Base-by-base conservation (phyloP, 2,888 invertebrate genomes). In the Aspidapion aeneum region DNA sequence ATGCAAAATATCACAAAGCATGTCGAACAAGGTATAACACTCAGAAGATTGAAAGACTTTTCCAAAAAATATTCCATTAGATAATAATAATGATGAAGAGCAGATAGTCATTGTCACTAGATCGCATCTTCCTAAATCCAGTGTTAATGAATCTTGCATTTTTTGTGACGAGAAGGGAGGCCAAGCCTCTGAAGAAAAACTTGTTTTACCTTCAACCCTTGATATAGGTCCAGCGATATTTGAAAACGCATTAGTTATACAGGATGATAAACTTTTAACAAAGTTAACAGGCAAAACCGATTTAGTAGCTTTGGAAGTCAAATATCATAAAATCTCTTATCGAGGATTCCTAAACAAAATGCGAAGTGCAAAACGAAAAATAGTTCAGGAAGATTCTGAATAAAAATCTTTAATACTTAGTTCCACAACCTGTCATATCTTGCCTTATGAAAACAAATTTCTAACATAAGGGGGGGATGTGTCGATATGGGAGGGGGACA, bases 261-360 rank as follows among this genome's bases (percentile, higher is more conserved):
- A 21, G 20, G 21, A 57, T 20, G 21, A 57, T 19, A 57, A 21
- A 21, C 57, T 21, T 16, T 19, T 57, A 9, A 57, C 21, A 21
- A 57, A 57, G 9, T 57, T 57, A 57, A 57, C 57, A 20, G 21
- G 21, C 21, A 57, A 57, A 20, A 57, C 21, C 57, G 57, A 57
- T 57, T 21, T 57, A 9, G 21, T 21, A 18, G 57, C 21, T 19
- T 57, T 21, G 22, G 57, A 57, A 57, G 57, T 9, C 17, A 57
- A 57, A 57, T 57, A 57, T 21, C 57, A 57, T 7, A 57, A 57
- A 35, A 35, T 35, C 35, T 35, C 3, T 35, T 35, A 35, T 35
- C 35, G 35, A 35, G 35, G 35, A 35, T 35, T 35, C 35, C 35
- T 35, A 35, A 35, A 35, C 35, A 35, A 35, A 12, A 12, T 35